These are phyloP conservation scores for Embiotoca jacksoni DNA, from an alignment of 2,113 vertebrate species.

Conservation along the genomic window DNA sequence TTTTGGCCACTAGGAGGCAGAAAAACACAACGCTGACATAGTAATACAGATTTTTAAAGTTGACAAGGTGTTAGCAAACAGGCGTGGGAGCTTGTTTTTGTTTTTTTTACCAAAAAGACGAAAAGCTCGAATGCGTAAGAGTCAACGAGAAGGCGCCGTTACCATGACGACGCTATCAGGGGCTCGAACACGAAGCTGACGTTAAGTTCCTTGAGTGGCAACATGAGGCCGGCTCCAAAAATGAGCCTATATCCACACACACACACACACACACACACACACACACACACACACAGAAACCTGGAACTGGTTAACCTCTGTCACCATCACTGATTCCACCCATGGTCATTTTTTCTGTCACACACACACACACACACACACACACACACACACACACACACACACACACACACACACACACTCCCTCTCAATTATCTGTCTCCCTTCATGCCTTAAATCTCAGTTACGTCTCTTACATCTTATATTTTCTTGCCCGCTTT, in stretches of 20 bases:
- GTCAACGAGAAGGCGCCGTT: no score
- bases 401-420: not conserved
- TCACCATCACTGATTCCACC: slow-evolving; percentile 46
- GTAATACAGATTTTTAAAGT: no score
- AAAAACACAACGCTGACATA: not conserved
- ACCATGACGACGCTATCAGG: no score
- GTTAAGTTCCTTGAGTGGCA: no score
- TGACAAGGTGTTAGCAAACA: no score
- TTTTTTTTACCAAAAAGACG: no score
- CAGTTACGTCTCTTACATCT: not conserved
- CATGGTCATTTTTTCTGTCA: slow-evolving; percentile 10
- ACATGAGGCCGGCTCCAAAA: no score
- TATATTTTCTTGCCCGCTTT: not conserved
- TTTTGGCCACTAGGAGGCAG: slow-evolving; percentile 3
- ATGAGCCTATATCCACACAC: no score
- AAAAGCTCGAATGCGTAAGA: no score
- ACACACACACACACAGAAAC: slow-evolving; percentile 44
- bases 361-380: not conserved
- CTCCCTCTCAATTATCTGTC: not conserved
- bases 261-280: slow-evolving; percentile 29
- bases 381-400: not conserved
- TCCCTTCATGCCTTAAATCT: slow-evolving; percentile 3
- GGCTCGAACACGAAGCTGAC: no score
- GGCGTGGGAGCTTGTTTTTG: no score
- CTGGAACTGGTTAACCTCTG: slow-evolving; percentile 74